Base-by-base conservation (phyloP, 2,888 invertebrate genomes). In the Brachypalpus laphriformis region DNA sequence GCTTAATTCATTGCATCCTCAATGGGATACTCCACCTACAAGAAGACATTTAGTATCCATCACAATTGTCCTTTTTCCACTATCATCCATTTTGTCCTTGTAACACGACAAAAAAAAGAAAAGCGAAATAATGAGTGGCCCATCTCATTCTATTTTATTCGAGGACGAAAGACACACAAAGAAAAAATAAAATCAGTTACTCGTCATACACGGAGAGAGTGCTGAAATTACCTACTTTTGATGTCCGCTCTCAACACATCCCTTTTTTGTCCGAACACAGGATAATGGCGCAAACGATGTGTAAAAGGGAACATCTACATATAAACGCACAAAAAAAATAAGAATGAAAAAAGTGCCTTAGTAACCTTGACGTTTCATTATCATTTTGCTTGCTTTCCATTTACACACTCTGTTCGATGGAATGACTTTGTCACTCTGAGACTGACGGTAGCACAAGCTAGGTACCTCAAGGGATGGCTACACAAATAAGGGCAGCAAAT, bases 141-240 rank as follows among this genome's bases (percentile, higher is more conserved):
- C 49, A 65, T 49, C 49, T 49, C 28, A 42, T 31, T 54, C 14
- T 9, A 18, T 51, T 71, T 47, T 16, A 71, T 57, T 51, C 22
- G n/a, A n/a, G n/a, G n/a, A 40, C 18, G 14, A 28, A 54, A 49
- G 14, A 45, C 28, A 25, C 1, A 37, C 34, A 45, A 57, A 56
- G 28, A 31, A 25, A 28, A 54, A 37, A 20, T 16, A 34, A 56
- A 49, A 31, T 49, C 34, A 11, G 34, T 34, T 18, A 45, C 18
- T 56, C 31, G 56, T 75, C 65, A 47, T 37, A 75, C 74, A 63
- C 54, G 22, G 16, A 56, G 22, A 28, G 37, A 47, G 75, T 66
- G 56, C 16, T 45, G 16, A 75, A 40, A 75, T 75, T 45, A 54
- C 54, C 65, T 65, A 47, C 61, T 74, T 37, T 31, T 65, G 47